Conservation (phyloP, 2,797 vertebrate species). For the Clarias fuscus region DNA sequence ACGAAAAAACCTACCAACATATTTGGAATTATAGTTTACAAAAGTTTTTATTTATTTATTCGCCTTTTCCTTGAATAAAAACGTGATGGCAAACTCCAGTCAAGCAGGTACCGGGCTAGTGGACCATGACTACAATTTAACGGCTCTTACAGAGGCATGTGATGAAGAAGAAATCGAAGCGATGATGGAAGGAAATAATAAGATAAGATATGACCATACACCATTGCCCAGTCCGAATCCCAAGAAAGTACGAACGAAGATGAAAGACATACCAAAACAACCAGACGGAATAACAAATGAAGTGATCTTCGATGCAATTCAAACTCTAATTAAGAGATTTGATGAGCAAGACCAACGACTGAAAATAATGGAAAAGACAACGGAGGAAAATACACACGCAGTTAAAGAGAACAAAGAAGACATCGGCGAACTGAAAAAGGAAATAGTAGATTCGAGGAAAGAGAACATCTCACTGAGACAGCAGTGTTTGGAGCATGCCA, state of each 20-base stretch:
- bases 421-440: background rate
- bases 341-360: slow-evolving; percentile 21
- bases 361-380: slow-evolving; percentile 7
- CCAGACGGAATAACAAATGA: background rate
- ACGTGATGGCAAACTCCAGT: background rate
- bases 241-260: no score
- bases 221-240: no score
- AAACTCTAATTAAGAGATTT: slow-evolving; percentile 15
- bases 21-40: no score
- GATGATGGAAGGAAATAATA: background rate
- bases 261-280: background rate
- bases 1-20: no score
- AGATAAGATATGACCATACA: background rate
- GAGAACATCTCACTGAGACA: background rate
- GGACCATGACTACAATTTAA: background rate
- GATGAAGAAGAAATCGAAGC: background rate
- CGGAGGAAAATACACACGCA: slow-evolving; percentile 11
- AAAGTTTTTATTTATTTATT: no score
- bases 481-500: no score
- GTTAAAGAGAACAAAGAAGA: slow-evolving; percentile 25
- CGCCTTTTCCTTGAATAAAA: no score
- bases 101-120: background rate
- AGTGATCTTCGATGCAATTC: background rate
- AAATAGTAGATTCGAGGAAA: background rate
- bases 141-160: no score